A percentile compares a stretch with the other conserved stretches of the same genome.
These are phyloP conservation scores for Cryptocephalus moraei DNA, from an alignment of 2,888 invertebrate species.

Conservation along the genomic window DNA sequence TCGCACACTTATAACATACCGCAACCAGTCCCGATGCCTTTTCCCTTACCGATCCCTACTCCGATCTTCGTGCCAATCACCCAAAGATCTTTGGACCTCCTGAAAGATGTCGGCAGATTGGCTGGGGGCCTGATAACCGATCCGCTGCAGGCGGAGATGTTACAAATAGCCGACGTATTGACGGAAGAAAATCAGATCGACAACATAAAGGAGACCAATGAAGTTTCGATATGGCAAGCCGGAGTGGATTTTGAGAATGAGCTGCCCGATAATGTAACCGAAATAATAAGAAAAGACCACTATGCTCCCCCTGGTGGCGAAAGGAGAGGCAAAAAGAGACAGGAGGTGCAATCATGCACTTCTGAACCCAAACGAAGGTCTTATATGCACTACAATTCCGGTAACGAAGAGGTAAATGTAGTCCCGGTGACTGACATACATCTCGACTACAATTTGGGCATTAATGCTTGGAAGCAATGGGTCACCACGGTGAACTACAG, in stretches of 20 bases:
- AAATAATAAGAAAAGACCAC: not conserved
- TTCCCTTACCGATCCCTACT: constrained; percentile 73
- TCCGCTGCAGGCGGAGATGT: not conserved
- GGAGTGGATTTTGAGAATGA: constrained; percentile 41
- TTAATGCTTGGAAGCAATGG: constrained; percentile 87
- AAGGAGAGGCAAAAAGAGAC: not conserved
- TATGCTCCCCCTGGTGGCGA: not conserved
- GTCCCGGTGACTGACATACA: constrained; percentile 2
- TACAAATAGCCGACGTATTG: constrained; percentile 84
- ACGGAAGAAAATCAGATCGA: constrained; percentile 41
- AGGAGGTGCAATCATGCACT: not conserved
- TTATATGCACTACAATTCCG: not conserved
- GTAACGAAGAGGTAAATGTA: not conserved
- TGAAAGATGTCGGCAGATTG: constrained; percentile 27
- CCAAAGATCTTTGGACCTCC: constrained; percentile 65
- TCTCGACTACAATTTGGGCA: constrained; percentile 61
- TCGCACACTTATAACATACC: constrained; percentile 75
- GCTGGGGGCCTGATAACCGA: not conserved
- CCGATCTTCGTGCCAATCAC: constrained; percentile 82
- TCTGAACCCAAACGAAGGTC: not conserved
- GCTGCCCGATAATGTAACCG: constrained; percentile 1
- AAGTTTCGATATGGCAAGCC: no score
- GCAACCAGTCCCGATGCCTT: constrained; percentile 69
- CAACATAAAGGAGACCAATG: constrained; percentile 41
- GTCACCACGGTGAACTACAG: constrained; percentile 76